phyloP scores from a whole-genome alignment of 2,888 invertebrate species.

The Willowsia nigromaculata region DNA sequence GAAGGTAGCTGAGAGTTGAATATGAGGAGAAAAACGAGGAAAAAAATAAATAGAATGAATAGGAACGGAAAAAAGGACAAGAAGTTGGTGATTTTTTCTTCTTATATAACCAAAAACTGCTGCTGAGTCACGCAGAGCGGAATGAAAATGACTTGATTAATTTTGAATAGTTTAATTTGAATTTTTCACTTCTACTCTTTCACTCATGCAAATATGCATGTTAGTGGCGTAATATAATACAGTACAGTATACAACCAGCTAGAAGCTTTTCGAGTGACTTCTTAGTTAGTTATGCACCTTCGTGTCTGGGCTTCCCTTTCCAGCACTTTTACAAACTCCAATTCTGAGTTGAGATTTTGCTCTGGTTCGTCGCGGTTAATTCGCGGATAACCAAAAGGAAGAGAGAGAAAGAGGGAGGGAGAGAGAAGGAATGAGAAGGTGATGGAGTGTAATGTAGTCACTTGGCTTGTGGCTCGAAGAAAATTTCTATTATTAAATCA shows the following conservation, averaged over 20 bases:
- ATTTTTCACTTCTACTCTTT: conserved; percentile 16
- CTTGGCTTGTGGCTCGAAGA: conserved; percentile 33
- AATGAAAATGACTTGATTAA: conserved; percentile 69
- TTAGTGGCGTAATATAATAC: neutral
- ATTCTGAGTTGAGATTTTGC: conserved; percentile 35
- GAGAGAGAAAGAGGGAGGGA: neutral
- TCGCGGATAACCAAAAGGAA: conserved; percentile 7
- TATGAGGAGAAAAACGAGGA: neutral
- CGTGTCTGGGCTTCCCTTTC: neutral
- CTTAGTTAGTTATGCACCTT: conserved; percentile 23
- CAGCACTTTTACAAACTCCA: neutral
- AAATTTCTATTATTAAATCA: conserved; percentile 60
- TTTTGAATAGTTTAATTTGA: conserved; percentile 68
- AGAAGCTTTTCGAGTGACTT: neutral
- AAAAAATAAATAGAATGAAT: neutral
- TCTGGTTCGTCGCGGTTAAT: conserved; percentile 40
- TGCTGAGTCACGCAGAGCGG: conserved; percentile 55
- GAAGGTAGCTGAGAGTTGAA: neutral
- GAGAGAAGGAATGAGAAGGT: conserved; percentile 12
- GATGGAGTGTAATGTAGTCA: conserved; percentile 55
- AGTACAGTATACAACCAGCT: neutral
- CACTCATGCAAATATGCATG: conserved; percentile 12
- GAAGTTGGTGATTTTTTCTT: conserved; percentile 24
- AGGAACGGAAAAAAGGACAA: neutral
- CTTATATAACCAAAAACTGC: conserved; percentile 22